Percentiles rank a stretch among this genome's conserved stretches.
phyloP scores from a whole-genome alignment of 2,797 vertebrate genomes.

The Tapera naevia region DNA sequence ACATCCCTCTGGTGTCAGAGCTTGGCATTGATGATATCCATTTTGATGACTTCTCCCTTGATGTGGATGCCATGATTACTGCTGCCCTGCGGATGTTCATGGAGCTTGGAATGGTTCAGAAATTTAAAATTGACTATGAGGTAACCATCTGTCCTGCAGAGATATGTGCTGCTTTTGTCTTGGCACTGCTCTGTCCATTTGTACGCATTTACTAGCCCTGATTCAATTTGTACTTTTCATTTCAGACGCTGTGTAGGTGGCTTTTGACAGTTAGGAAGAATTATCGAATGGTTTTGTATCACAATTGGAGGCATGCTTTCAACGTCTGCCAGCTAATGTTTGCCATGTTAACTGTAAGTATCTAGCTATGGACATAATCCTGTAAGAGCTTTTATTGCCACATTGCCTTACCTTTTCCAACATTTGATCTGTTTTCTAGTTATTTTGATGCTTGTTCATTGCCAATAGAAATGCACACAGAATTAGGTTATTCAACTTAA shows the following conservation, averaged over 20 bases:
- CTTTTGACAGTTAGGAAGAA: constrained; percentile 98
- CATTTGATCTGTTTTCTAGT: background rate
- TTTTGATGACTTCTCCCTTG: constrained; percentile 98
- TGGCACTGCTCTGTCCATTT: constrained; percentile 49
- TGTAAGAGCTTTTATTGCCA: background rate
- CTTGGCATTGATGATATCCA: constrained; percentile 94
- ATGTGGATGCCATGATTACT: constrained; percentile 96
- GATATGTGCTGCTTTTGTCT: constrained; percentile 31
- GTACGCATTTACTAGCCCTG: constrained; percentile 13
- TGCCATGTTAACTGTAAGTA: constrained; percentile 93
- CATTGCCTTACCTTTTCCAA: background rate
- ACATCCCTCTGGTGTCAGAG: constrained; percentile 94
- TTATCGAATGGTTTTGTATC: constrained; percentile 97
- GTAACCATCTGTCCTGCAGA: constrained; percentile 76
- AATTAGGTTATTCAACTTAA: background rate
- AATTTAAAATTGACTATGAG: constrained; percentile 99
- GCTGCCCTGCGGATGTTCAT: constrained; percentile 98
- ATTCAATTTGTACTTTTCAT: constrained; percentile 50
- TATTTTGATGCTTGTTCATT: background rate
- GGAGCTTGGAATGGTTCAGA: constrained; percentile 98
- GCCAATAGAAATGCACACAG: background rate
- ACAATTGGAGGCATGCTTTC: constrained; percentile 99
- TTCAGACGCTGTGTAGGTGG: constrained; percentile 96
- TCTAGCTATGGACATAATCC: background rate
- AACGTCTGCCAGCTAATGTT: constrained; percentile 99